A percentile compares a stretch with the other conserved stretches of the same genome.
Evolutionary conservation across 2,113 vertebrate species (phyloP).

Genomic region (Sturnus vulgaris): DNA sequence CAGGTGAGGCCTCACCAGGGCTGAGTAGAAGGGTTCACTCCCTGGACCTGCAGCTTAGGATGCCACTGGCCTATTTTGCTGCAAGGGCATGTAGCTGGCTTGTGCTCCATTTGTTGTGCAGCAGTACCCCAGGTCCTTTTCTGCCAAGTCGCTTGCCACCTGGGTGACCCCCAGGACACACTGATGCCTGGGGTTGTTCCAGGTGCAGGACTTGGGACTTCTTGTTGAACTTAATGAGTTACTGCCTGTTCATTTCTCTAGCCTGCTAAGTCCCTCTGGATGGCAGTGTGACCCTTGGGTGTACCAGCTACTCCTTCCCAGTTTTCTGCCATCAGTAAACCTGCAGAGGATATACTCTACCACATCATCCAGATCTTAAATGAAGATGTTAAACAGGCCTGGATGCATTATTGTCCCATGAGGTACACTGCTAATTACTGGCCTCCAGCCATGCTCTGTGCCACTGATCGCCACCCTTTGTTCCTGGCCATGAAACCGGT

Average conservation of each 20-base stretch:
- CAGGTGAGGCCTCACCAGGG: neutral
- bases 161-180: too few species aligned
- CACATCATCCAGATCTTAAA: too few species aligned
- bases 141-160: neutral
- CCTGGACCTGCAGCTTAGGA: neutral
- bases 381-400: neutral
- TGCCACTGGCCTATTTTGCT: neutral
- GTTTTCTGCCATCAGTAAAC: neutral
- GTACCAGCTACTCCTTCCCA: neutral
- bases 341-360: neutral
- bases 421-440: neutral
- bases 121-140: neutral
- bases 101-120: neutral
- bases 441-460: neutral
- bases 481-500: neutral
- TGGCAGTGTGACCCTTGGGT: neutral
- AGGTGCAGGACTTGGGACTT: neutral
- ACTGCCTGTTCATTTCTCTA: neutral
- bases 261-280: neutral
- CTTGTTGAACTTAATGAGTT: neutral
- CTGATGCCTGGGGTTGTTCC: neutral
- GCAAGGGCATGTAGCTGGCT: neutral
- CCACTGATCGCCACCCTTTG: neutral
- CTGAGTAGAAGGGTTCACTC: neutral
- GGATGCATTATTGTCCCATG: neutral